Base-by-base conservation (phyloP, 1,140 invertebrate genomes). In the Zaprionus davidi region DNA sequence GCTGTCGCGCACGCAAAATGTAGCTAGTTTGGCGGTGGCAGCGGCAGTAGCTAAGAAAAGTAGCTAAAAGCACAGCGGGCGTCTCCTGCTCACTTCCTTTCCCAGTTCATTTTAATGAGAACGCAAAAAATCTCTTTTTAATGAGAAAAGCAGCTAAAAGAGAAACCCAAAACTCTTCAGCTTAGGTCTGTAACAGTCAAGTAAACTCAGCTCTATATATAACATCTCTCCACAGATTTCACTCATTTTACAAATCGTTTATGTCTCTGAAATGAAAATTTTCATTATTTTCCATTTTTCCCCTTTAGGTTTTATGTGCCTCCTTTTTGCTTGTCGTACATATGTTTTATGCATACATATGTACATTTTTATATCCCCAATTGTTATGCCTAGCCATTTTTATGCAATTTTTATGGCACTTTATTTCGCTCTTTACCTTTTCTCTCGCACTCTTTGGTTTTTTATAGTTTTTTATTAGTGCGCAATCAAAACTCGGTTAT, bases 381-480 rank as follows among this genome's bases (percentile, higher is more conserved):
- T 51, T 51, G 46, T 51, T 22, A 51, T 51, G 17, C 6, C 46
- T 12, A 24, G 9, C 20, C 9, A 24, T 51, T 51, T 51, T 51
- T 51, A 51, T 51, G 20, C 46, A 51, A 51, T 51, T 51, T 51
- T 22, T 51, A 51, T 51, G 46, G 46, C 20, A 6, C 46, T 49
- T 44, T 44, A 22, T 49, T 49, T 20, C 17, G 46, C 20, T 7
- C 20, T 51, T 51, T 51, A 51, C 46, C 41, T 46, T 20, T 46
- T 46, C 41, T 46, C 41, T 46, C 17, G n/a, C 15, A n/a, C 38
- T 46, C 41, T 41, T 17, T 7, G 5, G n/a, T 24, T 51, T 51
- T 51, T 51, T 51, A 51, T 51, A 51, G 46, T 51, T 51, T 51
- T 51, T 24, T 51, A 51, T 51, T 22, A 51, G 22, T 51, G 22